Base-by-base conservation (phyloP, 2,888 invertebrate genomes). In the Embidobia sp. region DNA sequence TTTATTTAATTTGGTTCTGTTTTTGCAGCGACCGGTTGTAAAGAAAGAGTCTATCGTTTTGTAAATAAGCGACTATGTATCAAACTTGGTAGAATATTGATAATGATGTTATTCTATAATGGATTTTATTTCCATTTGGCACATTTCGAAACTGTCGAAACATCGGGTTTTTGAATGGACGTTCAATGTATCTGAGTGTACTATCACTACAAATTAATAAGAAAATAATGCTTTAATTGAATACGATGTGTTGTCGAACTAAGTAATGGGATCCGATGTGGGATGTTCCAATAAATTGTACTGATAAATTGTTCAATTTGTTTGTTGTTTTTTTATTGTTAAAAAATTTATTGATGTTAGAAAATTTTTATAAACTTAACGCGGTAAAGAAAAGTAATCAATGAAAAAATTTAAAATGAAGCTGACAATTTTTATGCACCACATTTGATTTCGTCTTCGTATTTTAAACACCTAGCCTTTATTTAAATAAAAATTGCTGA, bases 21-120 rank as follows among this genome's bases (percentile, higher is more conserved):
- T 67, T 46, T 48, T 67, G 67, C 59, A 69, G 44, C 55, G 64
- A 63, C 4, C 11, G 1, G 3, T 31, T 16, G 1, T 33, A 66
- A 44, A 73, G 55, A 48, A 48, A 48, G 13, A 16, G 26, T 13
- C 15, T 64, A 44, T 16, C n/a, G n/a, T 44, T 55, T 15, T 61
- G 61, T 42, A 31, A 72, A 72, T 18, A 73, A 73, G 73, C 73
- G 37, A 33, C 64, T 73, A 64, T 48, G 72, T 48, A 44, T 57
- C 44, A 66, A 66, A 66, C 22, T 49, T 46, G 26, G 66, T 26
- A n/a, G 40, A 18, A 66, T 66, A 19, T 73, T 57, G 13, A 26
- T 63, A 57, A 59, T 73, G 33, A 37, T 59, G 16, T 55, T 37
- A 27, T 46, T 66, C 42, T 16, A 10, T 40, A 31, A 63, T 64